These are phyloP conservation scores for Periophthalmus modestus DNA, from an alignment of 2,113 vertebrate genomes.

Conservation along the genomic window DNA sequence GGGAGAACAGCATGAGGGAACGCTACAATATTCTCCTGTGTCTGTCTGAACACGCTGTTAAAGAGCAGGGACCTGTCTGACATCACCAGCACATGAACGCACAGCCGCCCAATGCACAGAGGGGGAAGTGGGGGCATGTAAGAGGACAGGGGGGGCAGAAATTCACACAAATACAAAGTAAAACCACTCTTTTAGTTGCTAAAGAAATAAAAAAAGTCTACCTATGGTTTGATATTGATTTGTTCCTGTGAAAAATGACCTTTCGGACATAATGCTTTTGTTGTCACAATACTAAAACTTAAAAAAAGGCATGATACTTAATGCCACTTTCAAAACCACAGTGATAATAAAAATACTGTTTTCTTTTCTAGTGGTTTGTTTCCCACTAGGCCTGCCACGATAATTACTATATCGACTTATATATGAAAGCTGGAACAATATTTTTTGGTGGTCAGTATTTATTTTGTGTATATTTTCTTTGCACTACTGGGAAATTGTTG, in stretches of 20 bases:
- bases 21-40: slow-evolving; percentile 28
- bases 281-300: neutral
- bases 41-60: slow-evolving; percentile 42
- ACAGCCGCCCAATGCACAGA: slow-evolving; percentile 17
- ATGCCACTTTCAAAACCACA: neutral
- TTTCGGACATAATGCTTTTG: neutral
- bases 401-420: too few relatives aligned
- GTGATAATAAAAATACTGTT: too few relatives aligned
- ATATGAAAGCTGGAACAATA: too few relatives aligned
- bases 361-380: too few relatives aligned
- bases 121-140: neutral
- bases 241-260: neutral
- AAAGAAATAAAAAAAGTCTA: neutral
- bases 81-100: slow-evolving; percentile 19
- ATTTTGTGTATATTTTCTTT: too few relatives aligned
- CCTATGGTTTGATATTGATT: neutral
- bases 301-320: neutral
- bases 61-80: slow-evolving; percentile 27
- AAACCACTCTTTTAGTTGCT: neutral
- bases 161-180: neutral
- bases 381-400: too few relatives aligned
- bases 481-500: too few relatives aligned
- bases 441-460: too few relatives aligned
- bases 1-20: slow-evolving; percentile 16
- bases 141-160: neutral